phyloP scores from a whole-genome alignment of 2,888 invertebrate species.

The Drosophila paranaensis region DNA sequence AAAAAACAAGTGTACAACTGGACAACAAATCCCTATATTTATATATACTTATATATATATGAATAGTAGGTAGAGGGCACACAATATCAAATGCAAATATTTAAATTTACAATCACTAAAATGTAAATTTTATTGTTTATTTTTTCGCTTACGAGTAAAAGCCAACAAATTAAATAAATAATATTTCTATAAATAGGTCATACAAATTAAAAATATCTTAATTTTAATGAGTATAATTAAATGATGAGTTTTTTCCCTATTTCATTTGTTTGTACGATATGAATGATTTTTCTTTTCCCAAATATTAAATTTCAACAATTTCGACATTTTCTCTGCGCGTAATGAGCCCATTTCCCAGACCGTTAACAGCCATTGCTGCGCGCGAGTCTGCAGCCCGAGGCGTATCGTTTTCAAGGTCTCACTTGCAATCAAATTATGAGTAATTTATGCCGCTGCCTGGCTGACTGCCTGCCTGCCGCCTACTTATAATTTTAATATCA shows the following conservation, averaged over 20 bases:
- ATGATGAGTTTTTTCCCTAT: slow-evolving; percentile 17
- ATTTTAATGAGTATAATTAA: slow-evolving; percentile 54
- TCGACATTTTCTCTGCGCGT: slow-evolving; percentile 35
- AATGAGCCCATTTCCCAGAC: slow-evolving; percentile 45
- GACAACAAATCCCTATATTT: slow-evolving; percentile 42
- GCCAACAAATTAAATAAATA: slow-evolving; percentile 24
- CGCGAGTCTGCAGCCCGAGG: slow-evolving; percentile 11
- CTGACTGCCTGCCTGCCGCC: slow-evolving; percentile 29
- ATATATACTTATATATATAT: slow-evolving; percentile 10
- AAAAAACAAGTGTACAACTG: slow-evolving; percentile 45
- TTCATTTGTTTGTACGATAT: not conserved
- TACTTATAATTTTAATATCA: slow-evolving; percentile 68
- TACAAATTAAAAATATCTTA: slow-evolving; percentile 9
- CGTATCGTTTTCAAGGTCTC: slow-evolving; percentile 68
- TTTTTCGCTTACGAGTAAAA: slow-evolving; percentile 29
- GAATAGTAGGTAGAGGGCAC: slow-evolving; percentile 29
- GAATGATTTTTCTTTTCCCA: slow-evolving; percentile 23
- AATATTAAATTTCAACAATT: slow-evolving; percentile 50
- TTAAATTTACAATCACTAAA: slow-evolving; percentile 44
- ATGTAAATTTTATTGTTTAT: slow-evolving; percentile 2
- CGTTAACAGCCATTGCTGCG: not conserved
- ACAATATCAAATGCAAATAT: slow-evolving; percentile 61
- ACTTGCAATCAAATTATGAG: slow-evolving; percentile 74
- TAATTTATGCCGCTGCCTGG: slow-evolving; percentile 66
- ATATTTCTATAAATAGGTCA: slow-evolving; percentile 20